Base-by-base conservation (phyloP, 2,113 vertebrate species). In the Lophotis ruficrista region DNA sequence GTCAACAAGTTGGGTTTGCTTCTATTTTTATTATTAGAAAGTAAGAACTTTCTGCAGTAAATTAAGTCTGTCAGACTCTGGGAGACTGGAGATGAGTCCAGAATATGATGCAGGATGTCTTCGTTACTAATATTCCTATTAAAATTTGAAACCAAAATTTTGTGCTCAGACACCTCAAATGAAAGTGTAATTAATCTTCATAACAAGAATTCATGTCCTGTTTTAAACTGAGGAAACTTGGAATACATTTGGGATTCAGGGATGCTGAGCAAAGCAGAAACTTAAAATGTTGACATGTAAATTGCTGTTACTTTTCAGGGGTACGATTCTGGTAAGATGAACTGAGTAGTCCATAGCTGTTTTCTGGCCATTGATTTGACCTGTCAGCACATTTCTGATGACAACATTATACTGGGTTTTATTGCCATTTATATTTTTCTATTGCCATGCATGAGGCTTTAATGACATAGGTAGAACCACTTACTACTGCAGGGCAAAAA, bases 21-120 rank as follows among this genome's bases (percentile, higher is more conserved):
- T 90, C 92, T 88, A 66, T 93, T 91, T 94, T 93, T 94, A 57
- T 61, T 77, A 70, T 27, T 72, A 80, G 54, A 90, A 69, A 90
- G 27, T 57, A 90, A 77, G 54, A 90, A 61, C 45, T 77, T 57
- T 80, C 87, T 92, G 58, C 50, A 90, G 79, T 91, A 66, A 93
- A 93, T 97, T 75, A 91, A 89, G 90, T 73, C 78, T 62, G 62
- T 54, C 75, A 93, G 78, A 73, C 79, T 2, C 3, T n/a, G 31
- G 30, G 71, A 48, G 78, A 80, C n/a, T 0, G 0, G 30, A 95
- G 47, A 73, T 66, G 58, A 21, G 82, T 73, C 45, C 92, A 85
- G 66, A 85, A 56, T 47, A 83, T 43, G 66, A 94, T 47, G 48
- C 25, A 79, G 41, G 62, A 69, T 73, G 47, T 80, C 87, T 83